These are phyloP conservation scores for Spilosoma lubricipeda DNA, from an alignment of 2,888 invertebrate genomes.

Conservation along the genomic window DNA sequence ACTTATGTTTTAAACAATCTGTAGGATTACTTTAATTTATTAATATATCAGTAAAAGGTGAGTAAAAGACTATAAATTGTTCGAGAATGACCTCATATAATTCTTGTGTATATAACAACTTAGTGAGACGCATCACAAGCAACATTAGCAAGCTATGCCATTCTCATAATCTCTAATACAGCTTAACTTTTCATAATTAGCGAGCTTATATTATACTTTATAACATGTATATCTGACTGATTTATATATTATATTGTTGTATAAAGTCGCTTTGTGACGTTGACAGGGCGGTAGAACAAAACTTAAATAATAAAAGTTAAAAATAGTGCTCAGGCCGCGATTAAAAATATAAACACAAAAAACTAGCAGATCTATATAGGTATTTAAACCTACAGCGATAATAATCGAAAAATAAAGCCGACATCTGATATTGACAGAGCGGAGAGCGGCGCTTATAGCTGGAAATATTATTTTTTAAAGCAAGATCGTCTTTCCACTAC, in stretches of 20 bases:
- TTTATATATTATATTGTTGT: conserved; percentile 38
- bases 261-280: conserved; percentile 59
- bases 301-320: conserved; percentile 46
- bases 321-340: conserved; percentile 42
- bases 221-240: conserved; percentile 27
- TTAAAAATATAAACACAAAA: conserved; percentile 57
- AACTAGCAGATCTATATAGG: conserved; percentile 80
- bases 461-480: neutral
- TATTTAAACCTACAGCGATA: conserved; percentile 33
- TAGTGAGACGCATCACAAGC: conserved; percentile 74
- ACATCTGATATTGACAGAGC: conserved; percentile 6
- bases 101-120: conserved; percentile 75
- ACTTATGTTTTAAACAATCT: neutral
- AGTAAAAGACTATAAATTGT: conserved; percentile 50
- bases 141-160: conserved; percentile 55
- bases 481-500: neutral
- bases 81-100: conserved; percentile 81
- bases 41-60: conserved; percentile 7
- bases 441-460: neutral
- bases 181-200: conserved; percentile 23
- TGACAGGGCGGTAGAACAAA: conserved; percentile 47
- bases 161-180: conserved; percentile 22
- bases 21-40: too few species aligned
- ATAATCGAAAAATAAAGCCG: conserved; percentile 14
- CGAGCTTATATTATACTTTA: conserved; percentile 26